Conservation (phyloP, 2,888 invertebrate genomes). For the Plagiodera versicolora region DNA sequence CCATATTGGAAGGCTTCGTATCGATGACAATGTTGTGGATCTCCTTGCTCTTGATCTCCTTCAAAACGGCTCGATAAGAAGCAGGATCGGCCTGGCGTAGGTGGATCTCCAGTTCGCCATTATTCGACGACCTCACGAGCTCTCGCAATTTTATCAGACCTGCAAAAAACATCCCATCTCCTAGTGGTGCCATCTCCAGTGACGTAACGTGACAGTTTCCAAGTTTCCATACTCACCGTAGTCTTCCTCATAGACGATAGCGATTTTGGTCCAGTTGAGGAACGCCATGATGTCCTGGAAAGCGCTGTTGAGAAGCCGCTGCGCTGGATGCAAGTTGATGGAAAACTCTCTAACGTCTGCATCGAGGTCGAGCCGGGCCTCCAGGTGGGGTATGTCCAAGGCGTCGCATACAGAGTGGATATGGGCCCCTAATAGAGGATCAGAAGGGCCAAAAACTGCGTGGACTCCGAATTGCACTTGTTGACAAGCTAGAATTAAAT, state of each 20-base stretch:
- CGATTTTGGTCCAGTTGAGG: slow-evolving; percentile 79
- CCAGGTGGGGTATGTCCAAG: slow-evolving; percentile 78
- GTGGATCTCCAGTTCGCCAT: slow-evolving; percentile 67
- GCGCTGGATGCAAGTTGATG: slow-evolving; percentile 78
- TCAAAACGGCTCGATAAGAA: slow-evolving; percentile 67
- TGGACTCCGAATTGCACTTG: slow-evolving; percentile 71
- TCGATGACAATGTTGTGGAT: slow-evolving; percentile 79
- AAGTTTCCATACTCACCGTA: slow-evolving; percentile 60
- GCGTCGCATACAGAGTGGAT: slow-evolving; percentile 81
- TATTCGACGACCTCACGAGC: slow-evolving; percentile 65
- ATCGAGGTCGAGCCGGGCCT: slow-evolving; percentile 66
- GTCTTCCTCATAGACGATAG: slow-evolving; percentile 79
- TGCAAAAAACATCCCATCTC: no score
- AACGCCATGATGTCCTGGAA: slow-evolving; percentile 76
- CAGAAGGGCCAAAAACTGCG: slow-evolving; percentile 78
- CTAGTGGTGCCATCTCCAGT: no score
- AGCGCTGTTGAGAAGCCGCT: slow-evolving; percentile 70
- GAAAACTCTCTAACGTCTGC: slow-evolving; percentile 68
- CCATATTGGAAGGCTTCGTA: slow-evolving; percentile 71
- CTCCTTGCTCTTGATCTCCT: slow-evolving; percentile 75
- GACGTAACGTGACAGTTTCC: no score
- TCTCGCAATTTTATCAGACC: slow-evolving; percentile 73
- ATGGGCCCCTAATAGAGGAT: slow-evolving; percentile 71
- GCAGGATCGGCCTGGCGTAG: slow-evolving; percentile 68
- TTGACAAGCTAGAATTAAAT: slow-evolving; percentile 69